Percentiles rank a stretch among this genome's conserved stretches.
These are phyloP conservation scores for Felis chaus DNA, from an alignment of 2,113 vertebrate species.

Conservation along the genomic window DNA sequence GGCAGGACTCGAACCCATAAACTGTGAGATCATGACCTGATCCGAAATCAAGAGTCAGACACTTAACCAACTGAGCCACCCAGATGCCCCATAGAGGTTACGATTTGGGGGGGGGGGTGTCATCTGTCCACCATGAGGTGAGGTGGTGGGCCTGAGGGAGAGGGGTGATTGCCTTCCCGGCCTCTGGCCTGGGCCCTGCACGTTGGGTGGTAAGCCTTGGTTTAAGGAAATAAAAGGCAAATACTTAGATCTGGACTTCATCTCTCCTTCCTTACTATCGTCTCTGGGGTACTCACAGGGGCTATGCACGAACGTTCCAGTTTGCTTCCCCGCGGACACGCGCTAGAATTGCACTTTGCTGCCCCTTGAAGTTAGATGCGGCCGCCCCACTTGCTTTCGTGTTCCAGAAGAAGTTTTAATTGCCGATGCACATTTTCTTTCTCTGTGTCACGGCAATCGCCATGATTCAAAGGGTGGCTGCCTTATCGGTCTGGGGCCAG, in stretches of 20 bases:
- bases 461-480: not conserved
- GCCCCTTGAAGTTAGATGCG: not conserved
- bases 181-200: not conserved
- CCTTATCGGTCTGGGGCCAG: not conserved
- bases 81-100: not conserved
- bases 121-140: no score
- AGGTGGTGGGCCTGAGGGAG: not conserved
- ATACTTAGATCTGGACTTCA: not conserved
- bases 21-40: no score
- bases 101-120: not conserved
- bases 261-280: fast-evolving
- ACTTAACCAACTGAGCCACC: no score
- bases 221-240: not conserved
- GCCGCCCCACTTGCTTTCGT: not conserved
- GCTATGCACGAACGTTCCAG: fast-evolving
- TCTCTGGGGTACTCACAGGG: no score
- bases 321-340: fast-evolving
- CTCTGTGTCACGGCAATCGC: no score
- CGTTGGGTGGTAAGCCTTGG: no score
- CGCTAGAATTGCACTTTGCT: fast-evolving
- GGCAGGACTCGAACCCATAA: no score
- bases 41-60: no score
- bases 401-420: not conserved
- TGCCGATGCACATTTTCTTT: fast-evolving
- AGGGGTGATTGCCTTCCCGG: no score